Base-by-base conservation (phyloP, 2,888 invertebrate species). In the Antitype chi region DNA sequence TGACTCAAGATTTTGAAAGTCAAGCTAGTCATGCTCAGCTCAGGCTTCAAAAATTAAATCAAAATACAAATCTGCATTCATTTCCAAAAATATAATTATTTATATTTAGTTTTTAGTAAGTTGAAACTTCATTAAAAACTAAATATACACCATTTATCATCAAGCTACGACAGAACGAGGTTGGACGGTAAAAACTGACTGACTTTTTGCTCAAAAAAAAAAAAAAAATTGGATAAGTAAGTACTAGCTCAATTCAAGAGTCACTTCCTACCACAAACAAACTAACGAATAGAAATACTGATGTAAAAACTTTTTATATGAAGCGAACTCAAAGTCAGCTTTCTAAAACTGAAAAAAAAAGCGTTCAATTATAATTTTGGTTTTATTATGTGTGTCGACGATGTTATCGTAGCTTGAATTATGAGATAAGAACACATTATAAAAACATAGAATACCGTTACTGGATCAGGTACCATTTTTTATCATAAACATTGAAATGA, bases 261-360 rank as follows among this genome's bases (percentile, higher is more conserved):
- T 2, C 38, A 25, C 32, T 80, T 78, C 80, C 62, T 53, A n/a
- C 55, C n/a, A n/a, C 2, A 23, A 6, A 47, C 4, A 23, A 0
- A 59, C n/a, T 5, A 6, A 49, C 3, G 1, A 7, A 52, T 59
- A 57, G 7, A 71, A 53, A 32, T 17, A 23, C 5, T 2, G 4
- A 80, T 25, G 9, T 0, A 28, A 1, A 0, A 47, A 43, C 20
- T 66, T 63, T 49, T 59, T 47, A 70, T 59, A 68, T 3, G 15
- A 66, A 76, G 57, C 1, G 13, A 28, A 32, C 60, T 43, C 43
- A 66, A 70, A 76, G 20, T 32, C 20, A 13, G 20, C 84, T 84
- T 84, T 84, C 81, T 76, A 76, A 84, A 64, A 49, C 38, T 15
- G 20, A 84, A 79, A 62, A 80, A 77, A 79, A 70, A 53, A 8